Evolutionary conservation across 2,113 vertebrate genomes (phyloP).

Genomic region (Sialia sialis): DNA sequence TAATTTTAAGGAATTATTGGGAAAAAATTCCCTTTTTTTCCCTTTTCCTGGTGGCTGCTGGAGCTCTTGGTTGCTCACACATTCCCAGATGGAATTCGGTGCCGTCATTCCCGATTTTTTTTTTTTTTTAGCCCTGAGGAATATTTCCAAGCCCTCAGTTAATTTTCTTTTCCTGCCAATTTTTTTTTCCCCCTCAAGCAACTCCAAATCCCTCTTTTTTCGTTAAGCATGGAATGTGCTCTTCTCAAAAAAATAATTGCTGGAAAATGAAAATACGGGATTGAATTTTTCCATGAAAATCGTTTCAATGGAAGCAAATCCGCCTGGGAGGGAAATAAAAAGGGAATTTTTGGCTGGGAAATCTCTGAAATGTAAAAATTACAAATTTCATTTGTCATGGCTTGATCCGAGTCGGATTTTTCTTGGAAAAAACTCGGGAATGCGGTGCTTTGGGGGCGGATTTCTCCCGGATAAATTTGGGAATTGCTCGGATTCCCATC

Average conservation of each 20-base stretch:
- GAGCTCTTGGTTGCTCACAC: not conserved
- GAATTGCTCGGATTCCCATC: not conserved
- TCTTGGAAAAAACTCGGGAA: not conserved
- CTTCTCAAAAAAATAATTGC: not conserved
- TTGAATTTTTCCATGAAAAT: not conserved
- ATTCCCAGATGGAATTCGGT: not conserved
- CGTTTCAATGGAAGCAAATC: not conserved
- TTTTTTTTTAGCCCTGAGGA: not conserved
- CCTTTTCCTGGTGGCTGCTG: not conserved
- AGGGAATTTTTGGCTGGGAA: not conserved
- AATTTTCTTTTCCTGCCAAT: not conserved
- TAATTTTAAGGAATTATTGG: not conserved
- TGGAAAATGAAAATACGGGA: not conserved
- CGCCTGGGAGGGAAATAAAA: not conserved
- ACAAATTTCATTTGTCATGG: not conserved
- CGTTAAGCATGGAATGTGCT: not conserved
- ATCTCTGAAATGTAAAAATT: not conserved
- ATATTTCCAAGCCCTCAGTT: not conserved
- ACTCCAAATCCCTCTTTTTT: not conserved
- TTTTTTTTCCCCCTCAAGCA: not conserved
- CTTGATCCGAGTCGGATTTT: not conserved
- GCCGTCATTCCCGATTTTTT: not conserved
- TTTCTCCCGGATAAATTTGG: not conserved
- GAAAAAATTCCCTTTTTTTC: not conserved
- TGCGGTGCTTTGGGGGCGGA: not conserved